phyloP scores from a whole-genome alignment of 2,888 invertebrate genomes.

The Argyresthia albistria region DNA sequence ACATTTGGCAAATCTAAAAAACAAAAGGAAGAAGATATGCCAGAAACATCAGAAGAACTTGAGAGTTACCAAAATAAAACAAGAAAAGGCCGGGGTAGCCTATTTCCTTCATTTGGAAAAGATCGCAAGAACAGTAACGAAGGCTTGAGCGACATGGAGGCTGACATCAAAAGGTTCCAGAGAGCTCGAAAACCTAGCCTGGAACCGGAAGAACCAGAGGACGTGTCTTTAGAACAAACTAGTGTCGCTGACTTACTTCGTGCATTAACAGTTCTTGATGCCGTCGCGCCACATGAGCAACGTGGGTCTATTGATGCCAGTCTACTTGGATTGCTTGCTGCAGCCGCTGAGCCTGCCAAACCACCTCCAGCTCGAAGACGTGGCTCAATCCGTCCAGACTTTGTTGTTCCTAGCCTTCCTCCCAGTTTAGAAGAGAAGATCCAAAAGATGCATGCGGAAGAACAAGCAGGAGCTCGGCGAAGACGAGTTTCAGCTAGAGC shows the following conservation, averaged over 20 bases:
- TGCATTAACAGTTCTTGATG: constrained; percentile 79
- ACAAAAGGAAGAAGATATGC: constrained; percentile 48
- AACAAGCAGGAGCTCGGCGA: constrained; percentile 40
- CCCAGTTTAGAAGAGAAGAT: constrained; percentile 21
- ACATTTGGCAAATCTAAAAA: constrained; percentile 17
- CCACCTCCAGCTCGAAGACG: constrained; percentile 31
- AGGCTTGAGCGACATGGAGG: constrained; percentile 31
- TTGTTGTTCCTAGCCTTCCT: constrained; percentile 30
- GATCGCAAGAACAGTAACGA: constrained; percentile 45
- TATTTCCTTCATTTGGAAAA: constrained; percentile 58
- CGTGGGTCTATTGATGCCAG: constrained; percentile 23
- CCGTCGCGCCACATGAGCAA: constrained; percentile 30
- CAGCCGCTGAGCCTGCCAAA: constrained; percentile 16
- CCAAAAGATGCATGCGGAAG: constrained; percentile 19
- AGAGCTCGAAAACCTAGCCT: constrained; percentile 37
- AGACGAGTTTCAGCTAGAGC: constrained; percentile 56
- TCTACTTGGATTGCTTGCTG: constrained; percentile 34
- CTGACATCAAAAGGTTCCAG: not conserved
- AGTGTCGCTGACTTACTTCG: constrained; percentile 86
- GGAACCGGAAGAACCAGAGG: constrained; percentile 56
- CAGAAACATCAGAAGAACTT: constrained; percentile 59
- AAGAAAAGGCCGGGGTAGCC: constrained; percentile 41
- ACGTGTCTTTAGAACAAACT: constrained; percentile 83
- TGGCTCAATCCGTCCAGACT: constrained; percentile 49
- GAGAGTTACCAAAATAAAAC: constrained; percentile 58